Evolutionary conservation across 2,888 invertebrate genomes (phyloP).

Genomic region (Merodon equestris): DNA sequence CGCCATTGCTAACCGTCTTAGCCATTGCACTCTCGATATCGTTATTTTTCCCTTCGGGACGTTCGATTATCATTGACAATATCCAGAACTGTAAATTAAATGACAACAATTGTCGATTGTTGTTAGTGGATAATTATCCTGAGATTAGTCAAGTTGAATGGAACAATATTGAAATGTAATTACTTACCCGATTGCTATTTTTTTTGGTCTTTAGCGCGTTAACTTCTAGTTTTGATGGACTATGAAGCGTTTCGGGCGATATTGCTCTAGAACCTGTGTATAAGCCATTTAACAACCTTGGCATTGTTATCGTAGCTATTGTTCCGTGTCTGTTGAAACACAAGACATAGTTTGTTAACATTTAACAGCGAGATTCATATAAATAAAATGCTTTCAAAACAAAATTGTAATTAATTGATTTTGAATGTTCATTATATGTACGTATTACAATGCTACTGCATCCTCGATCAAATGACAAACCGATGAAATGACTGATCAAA

Average conservation of each 20-base stretch:
- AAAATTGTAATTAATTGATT: too few relatives aligned
- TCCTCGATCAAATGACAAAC: too few relatives aligned
- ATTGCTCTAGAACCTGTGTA: slow-evolving; percentile 69
- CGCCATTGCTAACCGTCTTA: slow-evolving; percentile 29
- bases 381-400: too few relatives aligned
- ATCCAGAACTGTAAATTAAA: slow-evolving; percentile 73
- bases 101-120: slow-evolving; percentile 7
- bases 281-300: slow-evolving; percentile 72
- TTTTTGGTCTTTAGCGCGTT: slow-evolving; percentile 70
- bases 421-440: too few relatives aligned
- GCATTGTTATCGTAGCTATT: slow-evolving; percentile 71
- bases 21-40: slow-evolving; percentile 73
- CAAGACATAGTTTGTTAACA: too few relatives aligned
- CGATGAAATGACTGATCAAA: too few relatives aligned
- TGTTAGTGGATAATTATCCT: slow-evolving; percentile 7
- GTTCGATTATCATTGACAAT: slow-evolving; percentile 77
- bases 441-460: too few relatives aligned
- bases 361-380: too few relatives aligned
- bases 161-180: neutral
- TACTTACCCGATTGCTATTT: slow-evolving; percentile 73
- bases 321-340: slow-evolving; percentile 36
- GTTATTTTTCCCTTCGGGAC: slow-evolving; percentile 72
- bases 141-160: slow-evolving; percentile 1
- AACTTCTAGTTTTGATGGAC: slow-evolving; percentile 71
- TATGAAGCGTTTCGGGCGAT: slow-evolving; percentile 74